phyloP scores from a whole-genome alignment of 2,888 invertebrate species.

The Tachina lurida region DNA sequence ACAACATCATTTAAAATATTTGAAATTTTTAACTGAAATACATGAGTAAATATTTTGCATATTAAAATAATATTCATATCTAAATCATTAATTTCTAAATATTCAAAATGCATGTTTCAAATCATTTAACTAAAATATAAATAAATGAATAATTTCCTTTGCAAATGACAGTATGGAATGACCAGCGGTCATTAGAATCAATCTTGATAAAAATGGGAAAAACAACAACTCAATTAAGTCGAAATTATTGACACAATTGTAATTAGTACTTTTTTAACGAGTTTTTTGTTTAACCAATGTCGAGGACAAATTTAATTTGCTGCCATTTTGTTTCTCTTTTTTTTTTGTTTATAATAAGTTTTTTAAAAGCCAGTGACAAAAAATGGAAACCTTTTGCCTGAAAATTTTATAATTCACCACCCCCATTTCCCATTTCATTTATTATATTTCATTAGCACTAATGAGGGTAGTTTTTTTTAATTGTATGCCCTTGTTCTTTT shows the following conservation, averaged over 20 bases:
- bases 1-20: constrained; percentile 61
- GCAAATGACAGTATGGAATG: constrained; percentile 73
- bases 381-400: constrained; percentile 34
- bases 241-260: constrained; percentile 36
- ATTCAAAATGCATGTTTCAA: constrained; percentile 43
- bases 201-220: constrained; percentile 31
- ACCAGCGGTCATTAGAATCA: constrained; percentile 71
- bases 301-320: constrained; percentile 17
- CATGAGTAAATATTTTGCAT: constrained; percentile 9
- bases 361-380: constrained; percentile 12
- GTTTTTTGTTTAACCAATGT: constrained; percentile 14
- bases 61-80: constrained; percentile 44
- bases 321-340: constrained; percentile 53
- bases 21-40: constrained; percentile 38
- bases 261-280: constrained; percentile 7
- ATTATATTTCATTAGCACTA: constrained; percentile 52
- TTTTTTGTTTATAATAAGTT: background rate
- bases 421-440: constrained; percentile 19
- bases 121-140: constrained; percentile 29
- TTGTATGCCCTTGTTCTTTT: background rate
- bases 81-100: constrained; percentile 18
- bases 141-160: constrained; percentile 67
- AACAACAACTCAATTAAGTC: constrained; percentile 55
- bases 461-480: constrained; percentile 55
- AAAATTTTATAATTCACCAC: background rate